A percentile compares a stretch with the other conserved stretches of the same genome.
Evolutionary conservation across 2,888 invertebrate genomes (phyloP).

Genomic region (Encarsia formosa): DNA sequence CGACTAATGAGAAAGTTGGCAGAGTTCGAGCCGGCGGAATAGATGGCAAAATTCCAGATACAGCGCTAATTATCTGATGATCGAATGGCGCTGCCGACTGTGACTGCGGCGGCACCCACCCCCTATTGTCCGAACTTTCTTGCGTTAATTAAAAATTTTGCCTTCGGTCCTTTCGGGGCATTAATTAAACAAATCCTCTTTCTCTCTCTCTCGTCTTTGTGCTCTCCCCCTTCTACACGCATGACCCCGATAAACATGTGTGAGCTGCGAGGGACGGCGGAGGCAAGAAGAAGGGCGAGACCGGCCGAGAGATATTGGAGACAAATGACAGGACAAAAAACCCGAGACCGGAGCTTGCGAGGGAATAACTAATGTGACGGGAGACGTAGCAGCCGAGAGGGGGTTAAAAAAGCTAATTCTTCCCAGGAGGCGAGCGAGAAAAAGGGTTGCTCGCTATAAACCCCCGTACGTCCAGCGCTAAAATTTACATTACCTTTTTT

Average conservation of each 20-base stretch:
- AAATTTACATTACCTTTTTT: no score
- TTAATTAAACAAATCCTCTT: neutral
- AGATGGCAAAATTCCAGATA: conserved; percentile 18
- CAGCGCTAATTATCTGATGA: conserved; percentile 27
- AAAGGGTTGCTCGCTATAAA: no score
- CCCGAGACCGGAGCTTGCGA: conserved; percentile 36
- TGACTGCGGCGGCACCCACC: conserved; percentile 4
- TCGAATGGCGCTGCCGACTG: conserved; percentile 21
- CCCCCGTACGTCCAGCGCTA: no score
- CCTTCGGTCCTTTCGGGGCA: neutral
- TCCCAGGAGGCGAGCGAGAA: conserved; percentile 3
- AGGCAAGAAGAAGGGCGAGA: conserved; percentile 5
- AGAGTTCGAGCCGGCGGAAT: conserved; percentile 7
- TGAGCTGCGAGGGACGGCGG: no score
- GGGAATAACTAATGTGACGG: conserved; percentile 30
- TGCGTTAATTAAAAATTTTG: neutral
- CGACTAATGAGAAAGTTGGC: conserved; percentile 48
- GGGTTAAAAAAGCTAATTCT: conserved; percentile 16
- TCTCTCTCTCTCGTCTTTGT: neutral
- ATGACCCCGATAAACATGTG: neutral
- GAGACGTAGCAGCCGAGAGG: conserved; percentile 11
- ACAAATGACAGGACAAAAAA: conserved; percentile 51
- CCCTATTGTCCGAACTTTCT: conserved; percentile 11
- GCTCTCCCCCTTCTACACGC: neutral
- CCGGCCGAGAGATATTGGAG: conserved; percentile 48